Conservation (phyloP, 2,797 vertebrate genomes). For the Chrysocyon brachyurus region DNA sequence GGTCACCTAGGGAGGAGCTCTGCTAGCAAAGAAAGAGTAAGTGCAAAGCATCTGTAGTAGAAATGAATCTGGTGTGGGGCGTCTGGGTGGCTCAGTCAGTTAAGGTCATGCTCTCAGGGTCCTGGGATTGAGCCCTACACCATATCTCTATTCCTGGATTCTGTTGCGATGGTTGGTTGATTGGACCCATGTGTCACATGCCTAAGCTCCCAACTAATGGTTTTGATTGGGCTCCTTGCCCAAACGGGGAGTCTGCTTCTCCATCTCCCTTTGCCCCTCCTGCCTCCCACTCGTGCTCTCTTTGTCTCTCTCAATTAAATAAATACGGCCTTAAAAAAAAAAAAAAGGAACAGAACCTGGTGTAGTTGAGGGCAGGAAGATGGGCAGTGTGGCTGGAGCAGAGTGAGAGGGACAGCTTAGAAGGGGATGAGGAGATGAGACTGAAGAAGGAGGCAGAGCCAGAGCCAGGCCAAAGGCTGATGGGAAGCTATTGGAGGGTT, state of each 20-base stretch:
- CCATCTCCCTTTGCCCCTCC: background rate
- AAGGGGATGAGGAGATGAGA: background rate
- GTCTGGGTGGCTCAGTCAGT: background rate
- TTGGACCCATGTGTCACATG: too few relatives aligned
- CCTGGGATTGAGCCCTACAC: background rate
- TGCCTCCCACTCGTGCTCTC: background rate
- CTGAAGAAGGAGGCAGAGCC: background rate
- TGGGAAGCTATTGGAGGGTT: background rate
- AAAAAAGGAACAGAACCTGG: background rate
- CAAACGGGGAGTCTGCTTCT: background rate
- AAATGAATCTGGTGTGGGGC: background rate
- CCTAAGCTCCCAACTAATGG: too few relatives aligned
- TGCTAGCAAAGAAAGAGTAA: background rate
- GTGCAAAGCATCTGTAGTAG: background rate
- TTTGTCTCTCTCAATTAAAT: background rate
- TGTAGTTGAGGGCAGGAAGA: slow-evolving; percentile 2
- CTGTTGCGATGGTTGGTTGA: too few relatives aligned
- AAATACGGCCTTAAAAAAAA: background rate
- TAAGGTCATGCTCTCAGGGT: background rate
- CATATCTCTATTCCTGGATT: too few relatives aligned
- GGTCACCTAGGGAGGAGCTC: background rate
- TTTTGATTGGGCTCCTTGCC: background rate
- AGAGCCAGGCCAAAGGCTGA: background rate
- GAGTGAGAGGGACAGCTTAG: background rate
- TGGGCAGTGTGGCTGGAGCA: background rate